Conservation (phyloP, 2,888 invertebrate species). For the Chloromyia formosa region DNA sequence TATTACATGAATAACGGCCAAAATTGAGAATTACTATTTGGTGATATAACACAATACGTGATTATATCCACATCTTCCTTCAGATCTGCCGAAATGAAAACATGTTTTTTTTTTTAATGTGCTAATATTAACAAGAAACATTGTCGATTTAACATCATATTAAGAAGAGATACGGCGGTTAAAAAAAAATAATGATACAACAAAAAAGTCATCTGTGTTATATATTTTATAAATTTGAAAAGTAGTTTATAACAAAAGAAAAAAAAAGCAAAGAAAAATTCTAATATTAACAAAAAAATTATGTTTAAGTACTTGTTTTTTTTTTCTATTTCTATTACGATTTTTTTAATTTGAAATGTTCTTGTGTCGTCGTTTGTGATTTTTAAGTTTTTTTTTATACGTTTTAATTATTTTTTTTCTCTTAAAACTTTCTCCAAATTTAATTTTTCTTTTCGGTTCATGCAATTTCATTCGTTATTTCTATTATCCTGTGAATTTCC, state of each 20-base stretch:
- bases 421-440: not conserved
- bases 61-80: constrained; percentile 17
- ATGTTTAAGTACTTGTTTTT: constrained; percentile 13
- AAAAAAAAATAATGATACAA: constrained; percentile 26
- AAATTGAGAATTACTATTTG: no score
- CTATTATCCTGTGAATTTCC: constrained; percentile 10
- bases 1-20: not conserved
- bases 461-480: not conserved
- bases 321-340: constrained; percentile 9
- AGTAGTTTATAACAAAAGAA: constrained; percentile 39
- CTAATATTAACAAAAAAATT: constrained; percentile 32
- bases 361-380: constrained; percentile 2
- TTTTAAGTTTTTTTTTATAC: constrained; percentile 35
- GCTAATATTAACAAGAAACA: constrained; percentile 11
- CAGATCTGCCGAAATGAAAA: constrained; percentile 11
- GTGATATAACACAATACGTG: not conserved
- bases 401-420: constrained; percentile 21
- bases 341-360: constrained; percentile 23
- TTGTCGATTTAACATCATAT: constrained; percentile 45
- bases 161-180: constrained; percentile 50
- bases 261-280: no score
- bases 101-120: not conserved
- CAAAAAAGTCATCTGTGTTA: constrained; percentile 65
- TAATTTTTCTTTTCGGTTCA: not conserved
- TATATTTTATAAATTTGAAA: constrained; percentile 58